A percentile compares a stretch with the other conserved stretches of the same genome.
Evolutionary conservation across 2,888 invertebrate genomes (phyloP).

Genomic region (Scaptomyza polygonia): DNA sequence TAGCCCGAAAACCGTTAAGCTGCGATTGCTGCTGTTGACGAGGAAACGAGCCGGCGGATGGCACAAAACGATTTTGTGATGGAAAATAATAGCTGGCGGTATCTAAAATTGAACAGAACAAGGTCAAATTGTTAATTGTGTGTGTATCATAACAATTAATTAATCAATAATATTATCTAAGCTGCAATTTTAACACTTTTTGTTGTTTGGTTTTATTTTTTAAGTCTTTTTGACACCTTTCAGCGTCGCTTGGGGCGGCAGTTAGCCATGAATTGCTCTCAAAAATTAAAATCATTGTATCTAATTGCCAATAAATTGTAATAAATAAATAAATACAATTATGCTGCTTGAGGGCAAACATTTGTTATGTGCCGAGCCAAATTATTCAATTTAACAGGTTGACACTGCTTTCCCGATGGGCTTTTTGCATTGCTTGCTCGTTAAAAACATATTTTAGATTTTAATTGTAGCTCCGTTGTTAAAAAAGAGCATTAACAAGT

Average conservation of each 20-base stretch:
- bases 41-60: conserved; percentile 79
- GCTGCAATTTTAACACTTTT: conserved; percentile 22
- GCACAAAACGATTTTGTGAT: conserved; percentile 83
- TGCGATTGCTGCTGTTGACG: conserved; percentile 55
- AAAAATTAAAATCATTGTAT: conserved; percentile 58
- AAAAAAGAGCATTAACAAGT: neutral
- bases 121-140: conserved; percentile 43
- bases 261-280: conserved; percentile 59
- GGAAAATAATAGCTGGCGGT: conserved; percentile 82
- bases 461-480: neutral
- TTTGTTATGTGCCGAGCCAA: conserved; percentile 41
- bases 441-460: neutral
- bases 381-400: conserved; percentile 2
- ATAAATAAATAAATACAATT: conserved; percentile 69
- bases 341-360: conserved; percentile 23
- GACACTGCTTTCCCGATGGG: conserved; percentile 15
- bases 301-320: conserved; percentile 68
- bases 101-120: conserved; percentile 73
- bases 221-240: conserved; percentile 28
- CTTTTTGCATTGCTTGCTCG: conserved; percentile 22
- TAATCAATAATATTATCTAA: conserved; percentile 47
- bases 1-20: conserved; percentile 49
- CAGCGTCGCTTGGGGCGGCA: conserved; percentile 14
- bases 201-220: conserved; percentile 3
- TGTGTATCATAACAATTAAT: conserved; percentile 16